phyloP scores from a whole-genome alignment of 1,140 invertebrate species.

The Caenorhabditis briggsae region DNA sequence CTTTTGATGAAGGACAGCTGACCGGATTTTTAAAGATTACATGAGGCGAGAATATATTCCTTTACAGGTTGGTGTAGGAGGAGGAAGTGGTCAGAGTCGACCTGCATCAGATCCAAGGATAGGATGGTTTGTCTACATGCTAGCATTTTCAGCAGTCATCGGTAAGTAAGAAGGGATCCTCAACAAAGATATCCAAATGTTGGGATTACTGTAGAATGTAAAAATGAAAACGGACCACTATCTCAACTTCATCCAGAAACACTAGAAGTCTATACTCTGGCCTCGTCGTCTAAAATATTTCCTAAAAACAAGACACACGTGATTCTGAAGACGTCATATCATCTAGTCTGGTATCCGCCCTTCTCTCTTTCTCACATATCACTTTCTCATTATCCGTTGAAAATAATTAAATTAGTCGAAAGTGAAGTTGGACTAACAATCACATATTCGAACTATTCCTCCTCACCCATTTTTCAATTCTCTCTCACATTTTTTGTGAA shows the following conservation, averaged over 20 bases:
- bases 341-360: not conserved
- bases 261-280: not conserved
- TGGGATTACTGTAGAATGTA: too few relatives aligned
- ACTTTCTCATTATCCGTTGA: not conserved
- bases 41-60: not conserved
- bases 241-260: not conserved
- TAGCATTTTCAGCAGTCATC: slow-evolving; percentile 81
- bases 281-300: not conserved
- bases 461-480: not conserved
- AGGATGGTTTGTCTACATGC: slow-evolving; percentile 79
- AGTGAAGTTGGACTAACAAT: not conserved
- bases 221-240: too few relatives aligned
- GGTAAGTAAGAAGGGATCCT: not conserved
- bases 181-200: too few relatives aligned
- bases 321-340: not conserved
- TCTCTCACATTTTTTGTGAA: not conserved
- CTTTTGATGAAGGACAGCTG: not conserved
- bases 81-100: slow-evolving; percentile 7
- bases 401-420: slow-evolving; percentile 7
- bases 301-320: not conserved
- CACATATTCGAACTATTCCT: not conserved
- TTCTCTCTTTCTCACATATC: not conserved
- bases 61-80: slow-evolving; percentile 48
- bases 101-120: slow-evolving; percentile 70
- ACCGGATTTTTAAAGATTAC: slow-evolving; percentile 10